Base-by-base conservation (phyloP, 2,888 invertebrate species). In the Platycheirus albimanus region DNA sequence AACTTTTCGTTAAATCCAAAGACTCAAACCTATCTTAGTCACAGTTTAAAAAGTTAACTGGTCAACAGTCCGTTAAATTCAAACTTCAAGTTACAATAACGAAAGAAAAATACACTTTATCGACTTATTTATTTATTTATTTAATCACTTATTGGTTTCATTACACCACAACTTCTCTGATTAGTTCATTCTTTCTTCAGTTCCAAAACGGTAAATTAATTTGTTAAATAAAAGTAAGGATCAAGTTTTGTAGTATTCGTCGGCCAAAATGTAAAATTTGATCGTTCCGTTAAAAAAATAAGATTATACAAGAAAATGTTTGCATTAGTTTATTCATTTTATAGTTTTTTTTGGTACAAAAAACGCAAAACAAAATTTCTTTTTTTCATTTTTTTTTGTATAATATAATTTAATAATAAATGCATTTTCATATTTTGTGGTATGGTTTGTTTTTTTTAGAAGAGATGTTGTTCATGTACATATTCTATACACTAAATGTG, bases 281-380 rank as follows among this genome's bases (percentile, higher is more conserved):
- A 15, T 64, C 56, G 49, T 54, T 24, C 61, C 67, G 56, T 69
- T 45, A 17, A 41, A 80, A 85, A 77, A 85, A 84, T 24, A 72
- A 81, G 80, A 56, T 79, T 85, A 84, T 72, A 84, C 77, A 84
- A 84, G 80, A 85, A 71, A 80, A 78, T 85, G 67, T 86, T 78
- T 85, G 80, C 77, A 77, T 77, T 77, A 43, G 33, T 45, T 79
- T 67, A 64, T 79, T 74, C 19, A 45, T 19, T 63, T 19, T 63
- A 64, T 54, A 24, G 6, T 24, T 24, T 28, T 85, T 85, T 86
- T 86, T 86, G 87, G 87, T 87, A 87, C 85, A 87, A 87, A 86
- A 87, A 76, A 86, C 84, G 84, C 52, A 69, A 78, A 74, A 69
- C 63, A 83, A 85, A 86, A 74, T 84, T 47, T 74, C 58, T 8